Evolutionary conservation across 2,797 vertebrate species (phyloP), one percentile per base, ranked within the genome.

Genomic region (Pristis pectinata): DNA sequence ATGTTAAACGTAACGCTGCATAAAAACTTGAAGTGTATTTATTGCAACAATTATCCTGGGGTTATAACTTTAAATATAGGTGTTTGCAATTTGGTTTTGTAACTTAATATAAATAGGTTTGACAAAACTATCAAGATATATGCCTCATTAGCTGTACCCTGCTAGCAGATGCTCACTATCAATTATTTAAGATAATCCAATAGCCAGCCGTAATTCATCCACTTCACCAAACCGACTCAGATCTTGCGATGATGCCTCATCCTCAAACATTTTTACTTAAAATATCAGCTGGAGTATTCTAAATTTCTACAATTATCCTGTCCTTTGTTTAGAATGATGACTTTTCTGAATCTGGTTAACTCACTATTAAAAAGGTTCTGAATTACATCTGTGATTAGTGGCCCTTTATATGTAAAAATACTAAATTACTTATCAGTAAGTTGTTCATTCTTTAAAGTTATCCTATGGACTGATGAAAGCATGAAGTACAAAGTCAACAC

Each of bases 101-200:
- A 74, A 76, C 70, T 53, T 53, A 53, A 53, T n/a, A 53, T 74
- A 4, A 94, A 74, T n/a, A 13, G 9, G 10, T 94, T 74, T 94
- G 27, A 94, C 70, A 72, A 53, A 94, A 94, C 19, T 49, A 53
- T 94, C 19, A 53, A 34, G 27, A 53, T 49, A 44, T 30, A 93
- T 7, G 41, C 27, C 91, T 93, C 91, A 93, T 94, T 76, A 76
- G 41, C 27, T 34, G 27, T 53, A 74, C 24, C 11, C 41, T 44
- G 93, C 44, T 9, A 53, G 67, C 70, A 93, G 67, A 93, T 93
- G 44, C 92, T 37, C 64, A 64, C n/a, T 91, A 74, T 74, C 92
- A 93, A 93, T 93, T 74, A 74, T 93, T 93, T 49, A 74, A 91
- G 59, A 64, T 37, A 64, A 93, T 93, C 67, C 72, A 93, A 53